A percentile compares a stretch with the other conserved stretches of the same genome.
Evolutionary conservation across 2,888 invertebrate species (phyloP).

Genomic region (Halictus ligatus): DNA sequence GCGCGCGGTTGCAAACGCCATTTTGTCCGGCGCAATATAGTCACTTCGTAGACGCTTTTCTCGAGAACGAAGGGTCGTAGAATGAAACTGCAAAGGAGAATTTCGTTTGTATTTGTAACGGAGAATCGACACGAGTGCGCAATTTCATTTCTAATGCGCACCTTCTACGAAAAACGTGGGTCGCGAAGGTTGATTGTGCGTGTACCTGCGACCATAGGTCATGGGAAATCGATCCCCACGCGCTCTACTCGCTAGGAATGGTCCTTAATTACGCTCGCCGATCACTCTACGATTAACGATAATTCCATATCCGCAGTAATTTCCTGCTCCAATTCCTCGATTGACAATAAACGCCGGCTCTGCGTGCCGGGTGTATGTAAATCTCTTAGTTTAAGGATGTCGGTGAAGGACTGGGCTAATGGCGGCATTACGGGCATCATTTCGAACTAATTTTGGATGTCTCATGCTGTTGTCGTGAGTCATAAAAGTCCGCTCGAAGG

Average conservation of each 20-base stretch:
- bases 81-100: neutral
- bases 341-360: slow-evolving; percentile 49
- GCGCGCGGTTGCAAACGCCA: neutral
- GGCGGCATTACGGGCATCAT: slow-evolving; percentile 41
- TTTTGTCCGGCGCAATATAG: neutral
- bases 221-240: neutral
- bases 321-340: slow-evolving; percentile 41
- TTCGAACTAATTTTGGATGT: slow-evolving; percentile 50
- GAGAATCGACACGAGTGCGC: neutral
- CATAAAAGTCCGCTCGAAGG: neutral
- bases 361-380: slow-evolving; percentile 52
- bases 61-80: neutral
- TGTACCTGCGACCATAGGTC: neutral
- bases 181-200: neutral
- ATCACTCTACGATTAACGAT: neutral
- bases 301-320: slow-evolving; percentile 26
- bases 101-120: neutral
- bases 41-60: neutral
- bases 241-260: too few species aligned
- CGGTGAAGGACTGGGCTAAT: slow-evolving; percentile 57
- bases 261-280: neutral
- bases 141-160: neutral
- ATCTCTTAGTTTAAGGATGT: slow-evolving; percentile 48
- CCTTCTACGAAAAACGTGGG: neutral
- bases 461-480: slow-evolving; percentile 14